Base-by-base conservation (phyloP, 2,888 invertebrate genomes). In the Drosophila rellima region DNA sequence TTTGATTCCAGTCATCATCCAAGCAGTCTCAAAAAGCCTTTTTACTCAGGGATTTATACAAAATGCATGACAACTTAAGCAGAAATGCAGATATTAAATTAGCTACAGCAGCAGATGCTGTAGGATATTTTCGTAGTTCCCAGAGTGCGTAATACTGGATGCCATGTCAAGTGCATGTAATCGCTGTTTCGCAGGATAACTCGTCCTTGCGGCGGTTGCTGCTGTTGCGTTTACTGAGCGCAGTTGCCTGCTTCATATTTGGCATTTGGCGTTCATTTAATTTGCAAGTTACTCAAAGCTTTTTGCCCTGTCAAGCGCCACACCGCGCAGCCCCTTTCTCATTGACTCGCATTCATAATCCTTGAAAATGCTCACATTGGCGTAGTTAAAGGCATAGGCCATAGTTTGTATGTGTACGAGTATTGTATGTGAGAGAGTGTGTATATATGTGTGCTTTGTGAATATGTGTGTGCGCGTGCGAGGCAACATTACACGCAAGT, bases 401-500 rank as follows among this genome's bases (percentile, higher is more conserved):
- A 52, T 70, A 33, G n/a, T 47, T 33, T 37, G n/a, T 52, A 20
- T 33, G 29, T 47, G 50, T 45, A 20, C 29, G 29, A 44, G 50
- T 45, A 26, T 61, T 50, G 15, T 45, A 31, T 62, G 62, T 71
- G 68, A 55, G 68, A 62, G 65, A 64, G 15, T n/a, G 26, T 45
- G 44, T 47, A 3, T n/a, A 15, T 6, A 3, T n/a, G 23, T 44
- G 44, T n/a, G n/a, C 20, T 20, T 20, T 44, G 26, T 15, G 23
- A 11, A 7, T 31, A 0, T 31, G 0, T 48, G 47, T 31, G 65
- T 66, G 52, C 45, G 69, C 47, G 54, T 68, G 70, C 64, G 59
- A 54, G 69, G 56, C 48, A 73, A 75, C 75, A 79, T 82, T 85
- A 78, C 82, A 82, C 79, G 82, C 82, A 82, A 82, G 79, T 85